Conservation (phyloP, 2,113 vertebrate species). For the Larimichthys crocea region DNA sequence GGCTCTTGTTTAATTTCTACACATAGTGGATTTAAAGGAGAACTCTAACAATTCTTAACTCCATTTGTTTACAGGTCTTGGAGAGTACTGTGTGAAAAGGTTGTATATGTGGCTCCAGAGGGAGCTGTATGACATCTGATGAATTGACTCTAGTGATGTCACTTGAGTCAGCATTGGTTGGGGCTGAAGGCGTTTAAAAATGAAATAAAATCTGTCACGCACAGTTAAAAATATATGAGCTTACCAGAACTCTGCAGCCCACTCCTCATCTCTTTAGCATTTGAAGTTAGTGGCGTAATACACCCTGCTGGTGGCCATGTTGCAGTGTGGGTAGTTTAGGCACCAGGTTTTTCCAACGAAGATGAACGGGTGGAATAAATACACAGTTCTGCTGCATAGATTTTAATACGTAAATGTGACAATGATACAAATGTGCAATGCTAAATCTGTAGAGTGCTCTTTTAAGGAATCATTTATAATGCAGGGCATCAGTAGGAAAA, state of each 20-base stretch:
- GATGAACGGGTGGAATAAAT: background rate
- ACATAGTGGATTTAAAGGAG: background rate
- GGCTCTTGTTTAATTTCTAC: background rate
- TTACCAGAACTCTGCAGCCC: background rate
- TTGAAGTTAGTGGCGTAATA: background rate
- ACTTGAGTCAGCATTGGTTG: background rate
- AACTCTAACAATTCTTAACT: background rate
- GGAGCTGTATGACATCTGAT: background rate
- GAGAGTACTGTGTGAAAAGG: too few relatives aligned
- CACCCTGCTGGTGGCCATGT: too few relatives aligned
- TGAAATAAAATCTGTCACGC: background rate
- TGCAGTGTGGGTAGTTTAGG: background rate
- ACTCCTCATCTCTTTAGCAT: background rate
- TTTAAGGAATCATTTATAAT: too few relatives aligned
- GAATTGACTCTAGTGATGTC: background rate
- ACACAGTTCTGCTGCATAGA: background rate
- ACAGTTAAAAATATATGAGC: background rate
- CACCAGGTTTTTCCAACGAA: background rate
- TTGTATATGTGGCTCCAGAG: background rate
- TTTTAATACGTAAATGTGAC: too few relatives aligned
- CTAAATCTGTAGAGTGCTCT: too few relatives aligned
- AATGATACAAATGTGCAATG: too few relatives aligned
- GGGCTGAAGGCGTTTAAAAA: background rate
- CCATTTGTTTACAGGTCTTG: background rate
- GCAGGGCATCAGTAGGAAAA: too few relatives aligned